Percentiles rank a stretch among this genome's conserved stretches.
Conservation (phyloP, 2,888 invertebrate species). For the Drosophila pegasa region DNA sequence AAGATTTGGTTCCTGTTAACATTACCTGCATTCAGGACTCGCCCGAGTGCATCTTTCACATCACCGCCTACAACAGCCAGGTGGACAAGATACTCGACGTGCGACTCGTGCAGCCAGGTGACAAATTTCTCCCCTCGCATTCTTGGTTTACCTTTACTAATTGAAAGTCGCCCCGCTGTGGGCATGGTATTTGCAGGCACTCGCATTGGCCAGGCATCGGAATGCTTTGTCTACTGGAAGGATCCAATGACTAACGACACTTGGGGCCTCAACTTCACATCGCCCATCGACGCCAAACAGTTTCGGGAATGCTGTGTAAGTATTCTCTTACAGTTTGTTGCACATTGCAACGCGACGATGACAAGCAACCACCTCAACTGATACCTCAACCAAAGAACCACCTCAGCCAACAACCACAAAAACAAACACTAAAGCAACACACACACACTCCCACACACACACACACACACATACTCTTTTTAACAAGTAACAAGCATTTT, state of each 20-base stretch:
- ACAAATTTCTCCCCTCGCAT: constrained; percentile 49
- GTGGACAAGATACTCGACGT: constrained; percentile 99
- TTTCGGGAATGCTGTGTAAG: constrained; percentile 98
- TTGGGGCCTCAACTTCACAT: constrained; percentile 99
- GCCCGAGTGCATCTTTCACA: constrained; percentile 98
- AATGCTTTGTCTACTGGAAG: constrained; percentile 99
- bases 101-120: constrained; percentile 98
- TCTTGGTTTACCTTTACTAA: constrained; percentile 27
- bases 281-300: constrained; percentile 98
- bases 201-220: constrained; percentile 98
- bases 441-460: constrained; percentile 28
- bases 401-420: constrained; percentile 68
- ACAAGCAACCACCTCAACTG: constrained; percentile 68
- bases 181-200: constrained; percentile 88
- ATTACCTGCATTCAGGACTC: constrained; percentile 99
- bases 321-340: constrained; percentile 85
- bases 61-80: constrained; percentile 99
- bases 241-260: constrained; percentile 98
- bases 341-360: constrained; percentile 53
- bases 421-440: constrained; percentile 43
- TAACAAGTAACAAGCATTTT: constrained; percentile 34
- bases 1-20: constrained; percentile 99
- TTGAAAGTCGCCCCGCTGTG: constrained; percentile 4
- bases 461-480: constrained; percentile 20
- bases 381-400: constrained; percentile 67